Evolutionary conservation across 92 coral and sea anemone species (phyloP).

Genomic region (Plumapathes pennacea): DNA sequence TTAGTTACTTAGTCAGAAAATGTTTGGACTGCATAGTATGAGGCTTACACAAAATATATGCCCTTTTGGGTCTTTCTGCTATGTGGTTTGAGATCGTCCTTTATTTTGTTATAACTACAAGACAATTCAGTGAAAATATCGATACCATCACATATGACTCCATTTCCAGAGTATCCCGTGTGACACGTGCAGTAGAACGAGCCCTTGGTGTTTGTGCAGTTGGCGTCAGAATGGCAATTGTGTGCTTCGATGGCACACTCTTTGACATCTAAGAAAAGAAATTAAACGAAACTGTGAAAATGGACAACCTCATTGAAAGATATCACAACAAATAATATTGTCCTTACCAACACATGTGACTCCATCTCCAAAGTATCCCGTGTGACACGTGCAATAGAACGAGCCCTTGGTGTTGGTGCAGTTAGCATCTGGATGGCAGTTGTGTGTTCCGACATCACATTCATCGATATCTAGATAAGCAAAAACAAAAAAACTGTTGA

Average conservation of each 20-base stretch:
- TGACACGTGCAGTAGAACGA: conserved; percentile 82
- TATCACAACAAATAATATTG: not conserved
- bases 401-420: conserved; percentile 83
- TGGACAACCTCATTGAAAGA: too few relatives aligned
- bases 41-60: too few relatives aligned
- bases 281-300: too few relatives aligned
- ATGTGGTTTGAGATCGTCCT: not conserved
- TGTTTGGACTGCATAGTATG: too few relatives aligned
- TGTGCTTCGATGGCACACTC: too few relatives aligned
- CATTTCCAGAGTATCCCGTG: conserved; percentile 63
- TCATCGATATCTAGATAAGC: conserved; percentile 70
- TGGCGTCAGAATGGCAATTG: conserved; percentile 78
- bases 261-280: too few relatives aligned
- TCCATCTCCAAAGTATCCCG: conserved; percentile 81
- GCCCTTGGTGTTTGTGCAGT: conserved; percentile 77
- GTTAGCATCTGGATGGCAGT: conserved; percentile 69
- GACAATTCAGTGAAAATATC: not conserved
- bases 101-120: not conserved
- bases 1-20: not conserved
- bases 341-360: conserved; percentile 61
- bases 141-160: conserved; percentile 17
- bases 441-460: conserved; percentile 45
- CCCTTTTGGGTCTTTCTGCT: too few relatives aligned
- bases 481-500: not conserved
- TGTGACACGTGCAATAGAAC: conserved; percentile 70